Conservation (phyloP, 2,113 vertebrate genomes). For the Mormoops blainvillei region DNA sequence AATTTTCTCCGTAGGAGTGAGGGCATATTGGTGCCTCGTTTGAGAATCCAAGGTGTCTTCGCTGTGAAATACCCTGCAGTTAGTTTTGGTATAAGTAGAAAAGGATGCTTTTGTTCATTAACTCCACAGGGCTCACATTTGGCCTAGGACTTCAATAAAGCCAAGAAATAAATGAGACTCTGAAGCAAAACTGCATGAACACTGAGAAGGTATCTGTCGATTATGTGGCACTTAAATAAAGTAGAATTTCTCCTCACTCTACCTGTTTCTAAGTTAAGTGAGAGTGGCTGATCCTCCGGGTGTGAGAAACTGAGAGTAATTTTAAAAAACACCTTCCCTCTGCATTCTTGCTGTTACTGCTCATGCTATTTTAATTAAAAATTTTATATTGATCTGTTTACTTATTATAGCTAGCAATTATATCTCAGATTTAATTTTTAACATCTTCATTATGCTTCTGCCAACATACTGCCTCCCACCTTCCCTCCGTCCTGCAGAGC, state of each 20-base stretch:
- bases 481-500: neutral
- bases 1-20: neutral
- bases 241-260: neutral
- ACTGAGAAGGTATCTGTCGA: neutral
- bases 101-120: constrained; percentile 6
- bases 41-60: neutral
- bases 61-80: neutral
- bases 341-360: neutral
- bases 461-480: neutral
- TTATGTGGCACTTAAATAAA: neutral
- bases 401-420: neutral
- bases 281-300: neutral
- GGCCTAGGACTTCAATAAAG: constrained; percentile 42
- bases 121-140: neutral
- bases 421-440: neutral
- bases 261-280: neutral
- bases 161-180: neutral
- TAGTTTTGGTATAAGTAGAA: neutral
- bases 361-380: constrained; percentile 44
- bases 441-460: neutral
- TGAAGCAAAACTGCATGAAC: neutral
- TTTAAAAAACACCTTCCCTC: neutral
- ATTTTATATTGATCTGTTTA: neutral
- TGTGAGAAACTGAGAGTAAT: neutral
- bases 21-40: neutral